Evolutionary conservation across 2,113 vertebrate genomes (phyloP), one percentile per base, ranked within the genome.

Genomic region (Symphodus melops): DNA sequence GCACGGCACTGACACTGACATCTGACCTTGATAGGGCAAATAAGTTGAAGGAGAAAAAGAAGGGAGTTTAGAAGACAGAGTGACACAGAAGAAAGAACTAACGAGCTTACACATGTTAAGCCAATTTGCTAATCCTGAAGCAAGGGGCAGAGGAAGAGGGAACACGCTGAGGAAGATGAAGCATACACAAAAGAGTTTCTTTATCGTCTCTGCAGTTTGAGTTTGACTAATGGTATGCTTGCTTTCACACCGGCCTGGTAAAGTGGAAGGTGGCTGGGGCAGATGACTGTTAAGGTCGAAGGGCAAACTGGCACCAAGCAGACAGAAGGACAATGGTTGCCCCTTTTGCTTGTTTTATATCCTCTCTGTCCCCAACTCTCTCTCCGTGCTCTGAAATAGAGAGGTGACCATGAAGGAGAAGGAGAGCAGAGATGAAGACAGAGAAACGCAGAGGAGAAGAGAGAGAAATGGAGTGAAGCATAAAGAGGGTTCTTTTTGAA

Each of bases 401-500:
- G 75, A 82, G 75, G 82, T 81, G 76, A 87, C 63, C 85, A 78
- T 63, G 74, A 79, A 79, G 77, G 68, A 68, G 77, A 75, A 48
- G 66, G 60, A 57, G 65, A 75, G 60, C 1, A n/a, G 90, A 87
- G 21, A 71, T 88, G 84, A 68, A 86, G 84, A 19, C 53, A 85
- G 68, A 91, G 67, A 74, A 69, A 88, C 54, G 19, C 54, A 69
- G 88, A 55, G 73, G 65, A 79, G 72, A 77, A 74, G 57, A 83
- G 81, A 86, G 72, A 72, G 70, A 86, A 84, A 85, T 77, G 73
- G 84, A 81, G 78, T 77, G 77, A 83, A 75, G 89, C 85, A 92
- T 81, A 75, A 88, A 90, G 73, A 87, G 86, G 81, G 64, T 89
- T 91, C 81, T 95, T 88, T 86, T 82, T 83, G 86, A 86, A 92